phyloP scores from a whole-genome alignment of 2,797 vertebrate species.

The Eulemur albifrons region DNA sequence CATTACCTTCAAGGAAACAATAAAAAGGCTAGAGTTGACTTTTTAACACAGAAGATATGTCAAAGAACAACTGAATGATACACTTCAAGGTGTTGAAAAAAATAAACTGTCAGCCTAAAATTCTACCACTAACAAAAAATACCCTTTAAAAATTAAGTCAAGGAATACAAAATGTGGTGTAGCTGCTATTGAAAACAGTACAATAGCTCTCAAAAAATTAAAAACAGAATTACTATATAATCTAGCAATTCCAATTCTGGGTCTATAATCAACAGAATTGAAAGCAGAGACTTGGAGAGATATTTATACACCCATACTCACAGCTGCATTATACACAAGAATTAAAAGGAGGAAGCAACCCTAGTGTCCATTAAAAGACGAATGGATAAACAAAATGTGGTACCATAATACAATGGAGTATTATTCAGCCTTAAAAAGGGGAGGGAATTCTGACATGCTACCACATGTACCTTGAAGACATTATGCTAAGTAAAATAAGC shows the following conservation, averaged over 20 bases:
- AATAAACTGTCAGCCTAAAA: background rate
- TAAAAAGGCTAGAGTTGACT: background rate
- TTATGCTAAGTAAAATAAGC: background rate
- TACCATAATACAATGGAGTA: background rate
- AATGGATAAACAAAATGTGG: background rate
- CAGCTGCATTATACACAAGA: background rate
- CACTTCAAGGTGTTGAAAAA: background rate
- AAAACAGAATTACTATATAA: background rate
- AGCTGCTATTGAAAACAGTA: background rate
- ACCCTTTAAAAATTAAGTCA: background rate
- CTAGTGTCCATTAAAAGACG: background rate
- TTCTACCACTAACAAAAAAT: background rate
- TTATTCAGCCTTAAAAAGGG: background rate
- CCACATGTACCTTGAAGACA: background rate
- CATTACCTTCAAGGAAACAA: background rate
- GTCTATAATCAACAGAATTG: background rate
- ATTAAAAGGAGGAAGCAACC: background rate
- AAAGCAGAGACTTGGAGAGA: background rate
- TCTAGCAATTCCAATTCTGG: background rate
- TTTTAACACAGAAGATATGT: background rate
- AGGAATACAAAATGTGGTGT: background rate
- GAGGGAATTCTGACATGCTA: background rate
- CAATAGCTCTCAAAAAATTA: slow-evolving; percentile 8
- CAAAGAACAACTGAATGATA: background rate
- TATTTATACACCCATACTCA: background rate